Evolutionary conservation across 1,140 invertebrate genomes (phyloP).

Genomic region (Caerostris darwini): DNA sequence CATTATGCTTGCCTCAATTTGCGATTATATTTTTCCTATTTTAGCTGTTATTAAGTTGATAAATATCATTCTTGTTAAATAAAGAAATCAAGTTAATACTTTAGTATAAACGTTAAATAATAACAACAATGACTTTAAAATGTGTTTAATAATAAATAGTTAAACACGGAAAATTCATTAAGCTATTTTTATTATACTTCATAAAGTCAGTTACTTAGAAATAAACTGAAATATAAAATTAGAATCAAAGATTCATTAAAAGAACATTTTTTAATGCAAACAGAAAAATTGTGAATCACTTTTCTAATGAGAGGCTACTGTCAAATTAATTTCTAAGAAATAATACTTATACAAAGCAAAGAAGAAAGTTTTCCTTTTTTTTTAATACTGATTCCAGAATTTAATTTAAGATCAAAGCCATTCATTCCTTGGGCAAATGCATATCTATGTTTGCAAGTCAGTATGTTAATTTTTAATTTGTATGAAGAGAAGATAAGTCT

Average conservation of each 20-base stretch:
- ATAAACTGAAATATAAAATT: not conserved
- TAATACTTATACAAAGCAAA: not conserved
- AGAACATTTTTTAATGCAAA: too few species aligned
- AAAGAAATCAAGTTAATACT: too few species aligned
- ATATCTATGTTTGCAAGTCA: conserved; percentile 40
- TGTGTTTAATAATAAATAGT: too few species aligned
- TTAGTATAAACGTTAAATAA: too few species aligned
- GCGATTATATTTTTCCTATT: too few species aligned
- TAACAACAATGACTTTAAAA: too few species aligned
- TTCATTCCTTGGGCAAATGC: not conserved
- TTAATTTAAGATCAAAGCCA: conserved; percentile 69
- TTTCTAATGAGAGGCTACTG: not conserved
- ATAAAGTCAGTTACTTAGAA: not conserved
- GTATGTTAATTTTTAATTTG: not conserved
- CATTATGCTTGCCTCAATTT: too few species aligned
- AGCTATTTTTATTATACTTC: too few species aligned
- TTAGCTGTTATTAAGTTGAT: too few species aligned
- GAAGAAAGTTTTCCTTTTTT: not conserved
- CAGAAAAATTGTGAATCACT: not conserved
- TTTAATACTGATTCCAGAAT: not conserved
- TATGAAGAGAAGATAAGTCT: not conserved
- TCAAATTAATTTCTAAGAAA: not conserved
- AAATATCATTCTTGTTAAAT: too few species aligned
- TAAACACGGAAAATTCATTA: too few species aligned
- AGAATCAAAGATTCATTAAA: not conserved